Evolutionary conservation across 2,113 vertebrate species (phyloP), one percentile per base, ranked within the genome.

Genomic region (Ia io): DNA sequence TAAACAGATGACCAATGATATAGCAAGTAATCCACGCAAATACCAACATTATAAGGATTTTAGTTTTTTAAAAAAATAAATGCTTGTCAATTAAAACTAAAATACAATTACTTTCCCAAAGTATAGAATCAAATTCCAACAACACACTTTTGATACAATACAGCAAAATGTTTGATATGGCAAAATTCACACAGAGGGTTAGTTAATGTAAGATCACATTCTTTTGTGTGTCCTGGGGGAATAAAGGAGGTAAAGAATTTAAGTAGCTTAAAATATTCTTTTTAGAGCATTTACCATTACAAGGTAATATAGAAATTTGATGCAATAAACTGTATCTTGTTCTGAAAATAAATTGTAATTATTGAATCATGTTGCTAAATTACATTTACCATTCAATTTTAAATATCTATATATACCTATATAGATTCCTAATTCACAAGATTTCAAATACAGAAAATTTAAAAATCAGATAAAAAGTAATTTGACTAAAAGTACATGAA

Each of bases 131-230:
- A 73, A 35, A 93, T 97, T 96, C 69, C 92, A 97, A 92, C 78
- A 97, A 98, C 97, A 96, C 35, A 95, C 22, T 96, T 96, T 97
- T 95, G 94, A 93, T 88, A 97, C 97, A 98, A n/a, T 88, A 98
- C 98, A 97, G 98, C 98, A 98, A 96, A 97, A 84, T 97, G 95
- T 94, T 97, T 97, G 63, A 76, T 96, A 97, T 97, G 97, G 93
- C 95, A 98, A 97, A 98, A 96, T 94, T 93, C 90, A 97, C 4
- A 67, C 2, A 93, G 84, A 95, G 32, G 82, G 47, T 88, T 92
- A 76, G 59, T 87, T 93, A 77, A 97, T 79, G 42, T 14, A 92
- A 91, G n/a, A 94, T 74, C n/a, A 88, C n/a, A 95, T 92, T 96
- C 18, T 97, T 88, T 76, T 84, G 8, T 84, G 67, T 47, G 40